Evolutionary conservation across 2,113 vertebrate genomes (phyloP), one percentile per base, ranked within the genome.

Genomic region (Pteruthius melanotis): DNA sequence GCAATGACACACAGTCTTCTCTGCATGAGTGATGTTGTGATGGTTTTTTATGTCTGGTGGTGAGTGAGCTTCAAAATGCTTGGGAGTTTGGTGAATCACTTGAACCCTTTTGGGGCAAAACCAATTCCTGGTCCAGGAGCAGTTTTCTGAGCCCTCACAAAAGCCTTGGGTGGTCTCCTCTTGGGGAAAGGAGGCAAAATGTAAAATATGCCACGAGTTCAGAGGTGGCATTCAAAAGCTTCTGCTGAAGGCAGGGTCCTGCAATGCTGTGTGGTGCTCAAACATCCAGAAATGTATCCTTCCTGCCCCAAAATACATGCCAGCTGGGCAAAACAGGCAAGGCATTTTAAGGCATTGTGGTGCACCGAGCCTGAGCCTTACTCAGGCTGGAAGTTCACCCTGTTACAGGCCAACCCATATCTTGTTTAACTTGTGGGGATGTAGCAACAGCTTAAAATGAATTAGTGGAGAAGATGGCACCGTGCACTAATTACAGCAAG

Each of bases 121-220:
- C 2, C 2, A 3, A 44, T 60, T 91, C n/a, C 57, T 79, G 59
- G 33, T 11, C 45, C 31, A 84, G 63, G 13, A 85, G 42, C 13
- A 18, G 37, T 39, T 81, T 91, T 71, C n/a, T 3, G 1, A 68
- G 49, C 42, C 35, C 8, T 60, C 35, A 16, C 2, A 4, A 90
- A 75, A 89, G 9, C 13, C 15, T 39, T 19, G 22, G 39, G 14
- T n/a, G 3, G 14, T 42, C 40, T 42, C 40, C 13, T 13, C 40
- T 42, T 42, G 40, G 65, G 28, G 52, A 89, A 63, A 71, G 23
- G 22, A 53, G 24, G 28, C 14, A 64, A 88, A 83, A 71, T 64
- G 7, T 68, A 45, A 68, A 82, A 60, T 40, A 33, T 0, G 0
- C 19, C 0, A 0, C 37, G 21, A 56, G 19, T 23, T 15, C 10